These are phyloP conservation scores for Maniola hyperantus DNA, from an alignment of 2,888 invertebrate species.

Conservation along the genomic window DNA sequence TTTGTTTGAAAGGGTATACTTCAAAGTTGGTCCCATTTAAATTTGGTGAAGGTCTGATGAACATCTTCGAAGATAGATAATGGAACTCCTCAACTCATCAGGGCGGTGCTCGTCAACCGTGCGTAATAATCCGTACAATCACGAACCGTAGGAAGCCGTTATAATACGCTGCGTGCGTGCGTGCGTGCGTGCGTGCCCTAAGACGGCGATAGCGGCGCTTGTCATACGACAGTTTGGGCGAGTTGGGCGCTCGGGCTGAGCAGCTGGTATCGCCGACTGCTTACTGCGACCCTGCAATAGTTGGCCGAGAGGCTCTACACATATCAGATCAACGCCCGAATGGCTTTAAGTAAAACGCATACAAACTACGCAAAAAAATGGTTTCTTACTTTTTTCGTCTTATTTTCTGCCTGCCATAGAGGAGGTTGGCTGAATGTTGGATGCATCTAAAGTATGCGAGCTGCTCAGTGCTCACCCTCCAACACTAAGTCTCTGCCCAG, in stretches of 20 bases:
- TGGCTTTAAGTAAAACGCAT: background rate
- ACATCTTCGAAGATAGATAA: too few species aligned
- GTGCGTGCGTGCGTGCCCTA: background rate
- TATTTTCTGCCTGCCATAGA: background rate
- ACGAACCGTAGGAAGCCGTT: too few species aligned
- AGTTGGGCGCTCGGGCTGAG: background rate
- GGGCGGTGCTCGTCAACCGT: too few species aligned
- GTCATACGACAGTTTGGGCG: background rate
- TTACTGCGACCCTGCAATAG: slow-evolving; percentile 5
- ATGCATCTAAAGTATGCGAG: too few species aligned
- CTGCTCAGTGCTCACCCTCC: too few species aligned
- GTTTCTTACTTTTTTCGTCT: background rate
- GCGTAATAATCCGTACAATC: too few species aligned
- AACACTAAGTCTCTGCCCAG: too few species aligned
- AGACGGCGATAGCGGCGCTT: background rate
- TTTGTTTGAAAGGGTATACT: too few species aligned
- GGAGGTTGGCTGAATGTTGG: too few species aligned
- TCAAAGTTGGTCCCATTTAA: too few species aligned
- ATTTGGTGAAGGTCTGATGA: too few species aligned
- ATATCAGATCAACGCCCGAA: slow-evolving; percentile 4
- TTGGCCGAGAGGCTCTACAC: background rate
- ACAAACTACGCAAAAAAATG: background rate
- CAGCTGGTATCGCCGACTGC: background rate
- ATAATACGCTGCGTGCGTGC: background rate
- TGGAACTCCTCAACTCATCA: too few species aligned